phyloP scores from a whole-genome alignment of 1,140 invertebrate genomes.

The Aphis gossypii region DNA sequence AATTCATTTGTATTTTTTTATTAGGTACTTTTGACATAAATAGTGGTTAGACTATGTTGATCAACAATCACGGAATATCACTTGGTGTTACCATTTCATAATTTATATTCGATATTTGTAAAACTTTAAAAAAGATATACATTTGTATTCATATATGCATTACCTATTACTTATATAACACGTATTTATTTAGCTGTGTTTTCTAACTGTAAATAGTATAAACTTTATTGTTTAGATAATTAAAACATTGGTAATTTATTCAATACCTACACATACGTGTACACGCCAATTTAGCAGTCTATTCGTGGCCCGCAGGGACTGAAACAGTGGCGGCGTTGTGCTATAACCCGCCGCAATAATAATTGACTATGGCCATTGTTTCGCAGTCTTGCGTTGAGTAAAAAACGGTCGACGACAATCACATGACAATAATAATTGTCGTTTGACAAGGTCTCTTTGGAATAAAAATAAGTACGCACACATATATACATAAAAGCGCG shows the following conservation, averaged over 20 bases:
- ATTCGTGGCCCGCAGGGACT: not conserved
- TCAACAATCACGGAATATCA: not conserved
- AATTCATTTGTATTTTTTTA: not conserved
- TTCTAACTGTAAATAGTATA: not conserved
- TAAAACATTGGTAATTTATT: not conserved
- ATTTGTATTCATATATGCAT: not conserved
- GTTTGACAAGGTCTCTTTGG: constrained; percentile 9
- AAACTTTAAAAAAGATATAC: not conserved
- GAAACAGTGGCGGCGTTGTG: not conserved
- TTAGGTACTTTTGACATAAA: not conserved
- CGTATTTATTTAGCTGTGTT: no score
- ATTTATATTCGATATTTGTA: not conserved
- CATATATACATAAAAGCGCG: not conserved
- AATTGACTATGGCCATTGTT: constrained; percentile 23
- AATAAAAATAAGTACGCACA: not conserved
- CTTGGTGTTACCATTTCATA: no score
- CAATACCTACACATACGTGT: not conserved
- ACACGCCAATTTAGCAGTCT: not conserved
- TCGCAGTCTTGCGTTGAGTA: not conserved
- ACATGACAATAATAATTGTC: constrained; percentile 40
- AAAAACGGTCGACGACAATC: constrained; percentile 17
- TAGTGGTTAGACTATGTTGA: not conserved
- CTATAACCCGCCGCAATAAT: constrained; percentile 3
- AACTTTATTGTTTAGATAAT: not conserved
- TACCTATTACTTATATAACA: not conserved